Base-by-base conservation (phyloP, 2,113 vertebrate genomes). In the Tychaedon coryphoeus region DNA sequence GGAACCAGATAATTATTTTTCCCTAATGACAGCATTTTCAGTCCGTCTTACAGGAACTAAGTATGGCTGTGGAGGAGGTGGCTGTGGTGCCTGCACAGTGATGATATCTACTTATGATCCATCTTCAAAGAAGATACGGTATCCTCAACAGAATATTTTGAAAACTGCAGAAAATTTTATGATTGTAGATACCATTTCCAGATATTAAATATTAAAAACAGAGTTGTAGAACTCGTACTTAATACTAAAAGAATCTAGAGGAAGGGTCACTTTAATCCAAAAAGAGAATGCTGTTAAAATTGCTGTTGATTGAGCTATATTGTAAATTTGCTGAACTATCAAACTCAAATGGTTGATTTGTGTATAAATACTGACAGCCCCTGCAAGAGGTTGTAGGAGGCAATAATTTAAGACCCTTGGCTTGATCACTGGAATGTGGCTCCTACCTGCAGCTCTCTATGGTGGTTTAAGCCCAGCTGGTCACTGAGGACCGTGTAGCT, bases 41-140 rank as follows among this genome's bases (percentile, higher is more conserved):
- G 98, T 99, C 83, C 77, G 5, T 80, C 95, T 99, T 62, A 98
- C 98, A 19, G 98, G 98, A 58, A 98, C 98, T 36, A 99, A 99
- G 94, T 98, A 97, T 51, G 97, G 98, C 88, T 99, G 98, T 84
- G 99, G 98, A 43, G 98, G 98, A 31, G 99, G 99, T 24, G 98
- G 97, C 42, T 98, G 98, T 45, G 98, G 98, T 14, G 98, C 98
- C 25, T 99, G 98, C 81, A 99, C 98, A 0, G 98, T 99, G 89
- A 99, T 99, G 99, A 74, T 99, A 91, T 99, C 98, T 11, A 97
- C 92, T 88, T 98, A 98, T 10, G 94, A 98, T n/a, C 95, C 95
- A 54, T 20, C 88, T 75, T 97, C 93, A 33, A 98, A 98, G 95
- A 97, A 94, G 94, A 98, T 99, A 88, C 17, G 19, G 99, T 99